Conservation (phyloP, 2,797 vertebrate species). For the Lithobates sylvaticus region DNA sequence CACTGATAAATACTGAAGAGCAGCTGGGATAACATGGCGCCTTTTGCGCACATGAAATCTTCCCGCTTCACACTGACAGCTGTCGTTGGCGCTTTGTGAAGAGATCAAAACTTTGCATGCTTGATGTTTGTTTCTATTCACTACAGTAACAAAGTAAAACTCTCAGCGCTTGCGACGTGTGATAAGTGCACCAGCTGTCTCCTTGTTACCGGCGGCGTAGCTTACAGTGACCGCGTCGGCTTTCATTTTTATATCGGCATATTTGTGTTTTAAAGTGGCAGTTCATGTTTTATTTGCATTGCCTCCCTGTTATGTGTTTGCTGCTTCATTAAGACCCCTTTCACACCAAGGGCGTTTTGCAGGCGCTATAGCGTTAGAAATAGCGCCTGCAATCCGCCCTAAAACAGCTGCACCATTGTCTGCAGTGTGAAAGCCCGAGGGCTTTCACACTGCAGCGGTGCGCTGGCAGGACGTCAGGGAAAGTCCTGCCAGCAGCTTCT, state of each 20-base stretch:
- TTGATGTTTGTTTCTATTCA: conserved; percentile 31
- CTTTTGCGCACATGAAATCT: background rate
- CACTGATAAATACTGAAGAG: background rate
- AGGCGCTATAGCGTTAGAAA: no score
- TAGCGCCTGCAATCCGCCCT: no score
- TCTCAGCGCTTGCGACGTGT: background rate
- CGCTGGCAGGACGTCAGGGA: no score
- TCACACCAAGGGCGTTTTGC: no score
- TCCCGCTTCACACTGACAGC: conserved; percentile 13
- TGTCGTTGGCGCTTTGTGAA: conserved; percentile 20
- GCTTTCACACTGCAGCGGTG: no score
- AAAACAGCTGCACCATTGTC: no score
- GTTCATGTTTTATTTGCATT: background rate
- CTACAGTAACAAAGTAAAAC: conserved; percentile 38
- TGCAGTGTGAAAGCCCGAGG: no score
- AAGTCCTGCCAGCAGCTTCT: no score
- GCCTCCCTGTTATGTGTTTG: no score
- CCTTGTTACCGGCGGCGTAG: conserved; percentile 7
- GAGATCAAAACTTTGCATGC: conserved; percentile 33
- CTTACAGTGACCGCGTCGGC: background rate
- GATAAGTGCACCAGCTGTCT: conserved; percentile 40
- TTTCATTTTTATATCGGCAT: background rate
- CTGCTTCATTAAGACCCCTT: no score
- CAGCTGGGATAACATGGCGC: background rate
- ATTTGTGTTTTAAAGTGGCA: background rate